phyloP scores from a whole-genome alignment of 2,797 vertebrate genomes.

The Rhinophrynus dorsalis region DNA sequence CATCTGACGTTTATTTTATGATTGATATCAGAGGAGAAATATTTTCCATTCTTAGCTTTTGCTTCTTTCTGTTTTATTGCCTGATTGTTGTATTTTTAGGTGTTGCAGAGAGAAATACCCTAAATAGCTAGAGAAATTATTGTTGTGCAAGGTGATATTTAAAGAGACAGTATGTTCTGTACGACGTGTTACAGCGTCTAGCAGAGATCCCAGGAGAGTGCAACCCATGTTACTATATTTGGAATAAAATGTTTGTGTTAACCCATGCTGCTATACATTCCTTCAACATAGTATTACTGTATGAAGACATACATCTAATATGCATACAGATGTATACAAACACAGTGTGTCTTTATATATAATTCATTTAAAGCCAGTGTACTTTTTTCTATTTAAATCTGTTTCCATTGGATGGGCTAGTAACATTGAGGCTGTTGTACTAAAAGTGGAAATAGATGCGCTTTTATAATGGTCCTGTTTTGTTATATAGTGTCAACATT shows the following conservation, averaged over 20 bases:
- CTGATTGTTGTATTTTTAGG: conserved; percentile 22
- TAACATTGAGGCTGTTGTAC: too few species aligned
- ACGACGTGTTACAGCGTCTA: background rate
- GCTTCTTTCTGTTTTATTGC: background rate
- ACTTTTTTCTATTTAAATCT: too few species aligned
- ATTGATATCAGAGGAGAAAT: background rate
- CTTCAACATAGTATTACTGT: background rate
- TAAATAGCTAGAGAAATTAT: conserved; percentile 1
- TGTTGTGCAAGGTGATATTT: conserved; percentile 5
- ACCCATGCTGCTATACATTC: too few species aligned
- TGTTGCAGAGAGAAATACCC: background rate
- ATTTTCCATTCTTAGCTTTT: conserved; percentile 7
- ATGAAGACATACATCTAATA: conserved; percentile 26
- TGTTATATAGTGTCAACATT: too few species aligned
- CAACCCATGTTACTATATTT: background rate
- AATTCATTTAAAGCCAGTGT: too few species aligned
- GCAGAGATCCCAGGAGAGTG: background rate
- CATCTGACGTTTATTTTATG: conserved; percentile 2
- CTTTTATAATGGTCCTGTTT: too few species aligned
- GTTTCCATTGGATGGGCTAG: too few species aligned
- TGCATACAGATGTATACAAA: too few species aligned
- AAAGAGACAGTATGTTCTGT: background rate
- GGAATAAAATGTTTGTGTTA: conserved; percentile 4
- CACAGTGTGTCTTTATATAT: too few species aligned
- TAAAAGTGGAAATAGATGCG: too few species aligned